Evolutionary conservation across 2,113 vertebrate genomes (phyloP), one percentile per base, ranked within the genome.

Genomic region (Phycodurus eques): DNA sequence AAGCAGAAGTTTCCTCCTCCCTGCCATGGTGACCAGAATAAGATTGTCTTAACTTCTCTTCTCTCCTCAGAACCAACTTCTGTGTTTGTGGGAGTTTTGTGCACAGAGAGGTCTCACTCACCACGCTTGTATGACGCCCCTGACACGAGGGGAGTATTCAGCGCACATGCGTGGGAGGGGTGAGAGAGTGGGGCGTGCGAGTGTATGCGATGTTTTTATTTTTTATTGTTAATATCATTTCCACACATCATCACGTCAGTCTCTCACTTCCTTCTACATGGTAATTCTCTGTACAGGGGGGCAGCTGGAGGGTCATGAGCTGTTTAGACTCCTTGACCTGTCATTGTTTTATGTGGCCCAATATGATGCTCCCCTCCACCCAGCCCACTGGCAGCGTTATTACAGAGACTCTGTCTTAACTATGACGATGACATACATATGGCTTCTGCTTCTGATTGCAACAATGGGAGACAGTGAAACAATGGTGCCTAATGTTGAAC

Each of bases 371-470:
- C n/a, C 67, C 49, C 14, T 22, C 76, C 71, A 3, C 35, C 35
- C 35, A 39, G 35, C 72, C 69, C 67, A 61, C 5, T 35, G 15
- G 35, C 22, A 39, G 54, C 8, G 19, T 44, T 47, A 57, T 42
- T 44, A 22, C 20, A 13, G 65, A 65, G 59, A 70, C 47, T 0
- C 22, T 46, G 33, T 42, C 54, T 70, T 54, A 73, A 85, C 74
- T 77, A 83, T 83, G 79, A 53, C 2, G 82, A 78, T 91, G 85
- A 88, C 86, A 91, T 46, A 69, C 83, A 72, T 83, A 86, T 71
- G 61, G 49, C 35, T 83, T 67, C 68, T 46, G 44, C 64, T 60
- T 74, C 70, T 62, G 39, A 75, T 60, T 73, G 56, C 3, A 13
- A 74, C 73, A 62, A 31, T 63, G 27, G 57, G 49, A 79, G 46